Evolutionary conservation across 2,888 invertebrate genomes (phyloP).

Genomic region (Ennomos erosarius): DNA sequence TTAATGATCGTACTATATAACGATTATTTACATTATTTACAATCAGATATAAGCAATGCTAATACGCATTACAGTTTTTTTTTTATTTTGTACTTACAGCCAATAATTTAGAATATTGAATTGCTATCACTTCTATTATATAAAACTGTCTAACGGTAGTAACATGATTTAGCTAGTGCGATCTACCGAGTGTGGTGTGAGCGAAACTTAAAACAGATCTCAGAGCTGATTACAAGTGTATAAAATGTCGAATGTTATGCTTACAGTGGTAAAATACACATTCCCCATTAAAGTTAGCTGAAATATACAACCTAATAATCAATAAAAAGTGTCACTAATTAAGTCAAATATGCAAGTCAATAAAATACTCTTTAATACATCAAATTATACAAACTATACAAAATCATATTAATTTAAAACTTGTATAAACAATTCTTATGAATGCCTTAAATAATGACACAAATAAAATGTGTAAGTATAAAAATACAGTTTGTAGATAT

Average conservation of each 20-base stretch:
- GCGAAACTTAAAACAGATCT: neutral
- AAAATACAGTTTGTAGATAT: slow-evolving; percentile 15
- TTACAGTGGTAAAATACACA: slow-evolving; percentile 12
- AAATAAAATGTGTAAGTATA: slow-evolving; percentile 18
- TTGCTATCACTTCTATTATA: slow-evolving; percentile 33
- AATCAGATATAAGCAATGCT: slow-evolving; percentile 7
- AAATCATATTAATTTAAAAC: neutral
- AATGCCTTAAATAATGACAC: slow-evolving; percentile 11
- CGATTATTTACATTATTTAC: slow-evolving; percentile 30
- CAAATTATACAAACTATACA: neutral
- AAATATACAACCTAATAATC: slow-evolving; percentile 1
- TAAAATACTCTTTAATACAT: neutral
- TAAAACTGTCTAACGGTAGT: no score
- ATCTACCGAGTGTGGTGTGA: no score
- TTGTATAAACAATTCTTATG: neutral
- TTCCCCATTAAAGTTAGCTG: neutral
- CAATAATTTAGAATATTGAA: slow-evolving; percentile 28
- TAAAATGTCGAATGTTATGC: neutral
- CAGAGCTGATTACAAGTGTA: neutral
- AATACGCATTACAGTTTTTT: neutral
- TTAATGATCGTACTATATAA: slow-evolving; percentile 9
- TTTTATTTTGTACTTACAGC: slow-evolving; percentile 17
- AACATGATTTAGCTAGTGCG: no score
- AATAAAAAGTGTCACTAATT: slow-evolving; percentile 9
- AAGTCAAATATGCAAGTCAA: slow-evolving; percentile 6